phyloP scores from a whole-genome alignment of 2,888 invertebrate species.

The Polydesmus complanatus region DNA sequence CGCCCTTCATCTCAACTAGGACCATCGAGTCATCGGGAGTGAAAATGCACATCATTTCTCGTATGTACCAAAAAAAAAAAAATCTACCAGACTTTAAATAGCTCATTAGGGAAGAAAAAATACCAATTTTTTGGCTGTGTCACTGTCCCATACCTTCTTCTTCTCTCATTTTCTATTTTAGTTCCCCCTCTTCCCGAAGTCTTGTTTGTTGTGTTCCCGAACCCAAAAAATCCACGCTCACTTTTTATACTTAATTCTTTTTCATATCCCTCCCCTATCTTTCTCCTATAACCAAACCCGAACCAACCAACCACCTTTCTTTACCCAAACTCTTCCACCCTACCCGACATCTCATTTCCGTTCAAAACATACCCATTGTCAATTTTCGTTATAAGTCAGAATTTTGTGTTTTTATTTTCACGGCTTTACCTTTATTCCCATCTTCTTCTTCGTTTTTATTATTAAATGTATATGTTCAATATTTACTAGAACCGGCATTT shows the following conservation, averaged over 20 bases:
- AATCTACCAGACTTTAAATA: not conserved
- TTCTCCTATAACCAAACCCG: no score
- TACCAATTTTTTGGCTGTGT: constrained; percentile 15
- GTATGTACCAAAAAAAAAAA: not conserved
- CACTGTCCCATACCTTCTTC: not conserved
- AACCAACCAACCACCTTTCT: no score
- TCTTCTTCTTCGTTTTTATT: no score
- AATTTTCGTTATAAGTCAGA: no score
- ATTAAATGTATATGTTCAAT: no score
- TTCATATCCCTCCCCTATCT: not conserved
- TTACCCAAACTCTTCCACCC: not conserved
- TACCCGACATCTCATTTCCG: not conserved
- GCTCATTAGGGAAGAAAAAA: constrained; percentile 14
- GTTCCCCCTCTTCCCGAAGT: not conserved
- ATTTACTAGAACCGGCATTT: no score
- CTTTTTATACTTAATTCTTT: not conserved
- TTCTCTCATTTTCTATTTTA: not conserved
- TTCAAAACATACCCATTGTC: not conserved
- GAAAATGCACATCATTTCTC: constrained; percentile 1
- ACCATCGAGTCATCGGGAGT: no score
- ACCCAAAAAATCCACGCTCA: not conserved
- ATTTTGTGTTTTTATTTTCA: no score
- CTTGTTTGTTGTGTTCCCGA: not conserved
- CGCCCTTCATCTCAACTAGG: no score
- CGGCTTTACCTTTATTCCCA: no score